Conservation (phyloP, 2,113 vertebrate genomes). For the Tetrax tetrax region DNA sequence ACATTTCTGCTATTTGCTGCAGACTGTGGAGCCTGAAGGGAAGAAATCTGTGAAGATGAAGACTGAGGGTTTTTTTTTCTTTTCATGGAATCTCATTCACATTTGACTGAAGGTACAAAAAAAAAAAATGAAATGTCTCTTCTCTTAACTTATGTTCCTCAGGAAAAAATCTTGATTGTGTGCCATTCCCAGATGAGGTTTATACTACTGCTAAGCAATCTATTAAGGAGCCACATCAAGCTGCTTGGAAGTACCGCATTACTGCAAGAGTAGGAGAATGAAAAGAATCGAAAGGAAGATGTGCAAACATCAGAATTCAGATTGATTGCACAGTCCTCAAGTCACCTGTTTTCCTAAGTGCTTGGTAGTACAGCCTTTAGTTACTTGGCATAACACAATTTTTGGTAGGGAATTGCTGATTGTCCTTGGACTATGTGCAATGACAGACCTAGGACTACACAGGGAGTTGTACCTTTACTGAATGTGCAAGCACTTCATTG, state of each 20-base stretch:
- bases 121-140: not conserved
- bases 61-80: not conserved
- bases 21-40: not conserved
- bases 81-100: not conserved
- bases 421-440: not conserved
- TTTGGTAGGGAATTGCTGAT: not conserved
- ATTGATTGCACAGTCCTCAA: not conserved
- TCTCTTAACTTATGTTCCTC: not conserved
- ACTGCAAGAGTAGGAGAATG: not conserved
- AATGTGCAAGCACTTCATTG: not conserved
- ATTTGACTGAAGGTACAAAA: not conserved
- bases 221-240: not conserved
- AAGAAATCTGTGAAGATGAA: not conserved
- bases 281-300: not conserved
- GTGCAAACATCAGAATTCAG: not conserved
- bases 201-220: not conserved
- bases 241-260: not conserved
- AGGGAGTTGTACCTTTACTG: accelerated
- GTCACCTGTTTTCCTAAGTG: not conserved
- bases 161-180: not conserved
- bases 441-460: not conserved
- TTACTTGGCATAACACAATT: not conserved
- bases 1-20: not conserved
- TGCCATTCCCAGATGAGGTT: not conserved
- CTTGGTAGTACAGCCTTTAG: not conserved